phyloP scores from a whole-genome alignment of 2,113 vertebrate genomes.

The Ptychochromis oligacanthus region DNA sequence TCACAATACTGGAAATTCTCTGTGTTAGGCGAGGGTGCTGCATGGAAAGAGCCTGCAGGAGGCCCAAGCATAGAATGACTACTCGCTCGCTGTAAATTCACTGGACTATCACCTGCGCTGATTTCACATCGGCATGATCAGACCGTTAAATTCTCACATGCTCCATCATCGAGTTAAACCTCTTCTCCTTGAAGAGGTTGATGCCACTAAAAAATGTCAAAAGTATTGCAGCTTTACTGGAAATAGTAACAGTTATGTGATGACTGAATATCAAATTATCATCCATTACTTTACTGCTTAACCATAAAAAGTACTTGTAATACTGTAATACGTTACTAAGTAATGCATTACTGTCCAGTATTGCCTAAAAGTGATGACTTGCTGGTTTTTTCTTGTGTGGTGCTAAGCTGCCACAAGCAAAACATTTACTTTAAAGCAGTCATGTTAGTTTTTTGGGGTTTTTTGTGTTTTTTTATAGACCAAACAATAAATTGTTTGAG shows the following conservation, averaged over 20 bases:
- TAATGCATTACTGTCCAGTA: background rate
- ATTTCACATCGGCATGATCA: fast-evolving
- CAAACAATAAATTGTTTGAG: too few relatives aligned
- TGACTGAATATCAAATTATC: background rate
- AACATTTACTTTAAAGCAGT: background rate
- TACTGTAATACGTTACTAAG: background rate
- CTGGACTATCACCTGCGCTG: background rate
- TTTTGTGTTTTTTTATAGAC: background rate
- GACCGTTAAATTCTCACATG: background rate
- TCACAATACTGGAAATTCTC: background rate
- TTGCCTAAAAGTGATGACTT: background rate
- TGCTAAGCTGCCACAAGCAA: background rate
- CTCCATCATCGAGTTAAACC: background rate
- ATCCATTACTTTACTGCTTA: too few relatives aligned
- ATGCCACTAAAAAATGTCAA: background rate
- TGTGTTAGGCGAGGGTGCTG: background rate
- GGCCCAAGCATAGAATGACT: background rate
- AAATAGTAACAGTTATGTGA: background rate
- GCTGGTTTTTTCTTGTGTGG: background rate
- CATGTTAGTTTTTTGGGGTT: background rate
- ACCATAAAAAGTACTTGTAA: background rate
- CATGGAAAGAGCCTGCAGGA: background rate
- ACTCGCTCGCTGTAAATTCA: background rate
- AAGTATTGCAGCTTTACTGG: background rate
- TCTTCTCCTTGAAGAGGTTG: background rate